A percentile compares a stretch with the other conserved stretches of the same genome.
Conservation (phyloP, 2,888 invertebrate species). For the Lysandra bellargus region DNA sequence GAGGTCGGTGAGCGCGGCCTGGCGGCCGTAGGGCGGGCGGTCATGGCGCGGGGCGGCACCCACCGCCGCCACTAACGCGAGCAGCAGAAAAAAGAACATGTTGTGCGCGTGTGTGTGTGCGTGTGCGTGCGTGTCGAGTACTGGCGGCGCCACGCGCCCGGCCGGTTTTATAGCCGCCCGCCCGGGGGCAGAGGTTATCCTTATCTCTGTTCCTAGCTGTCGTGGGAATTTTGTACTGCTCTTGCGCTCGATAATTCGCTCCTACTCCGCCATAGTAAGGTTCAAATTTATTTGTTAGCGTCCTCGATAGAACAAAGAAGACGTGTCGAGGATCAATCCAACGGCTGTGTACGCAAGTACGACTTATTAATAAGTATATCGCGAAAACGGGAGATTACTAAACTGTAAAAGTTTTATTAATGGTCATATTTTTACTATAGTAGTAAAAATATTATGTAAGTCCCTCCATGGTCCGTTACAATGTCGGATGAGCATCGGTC, state of each 20-base stretch:
- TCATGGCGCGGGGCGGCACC: slow-evolving; percentile 54
- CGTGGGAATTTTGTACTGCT: background rate
- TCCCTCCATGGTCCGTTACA: too few relatives aligned
- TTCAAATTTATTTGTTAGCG: background rate
- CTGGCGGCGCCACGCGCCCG: background rate
- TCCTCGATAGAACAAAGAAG: slow-evolving; percentile 1
- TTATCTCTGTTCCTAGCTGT: background rate
- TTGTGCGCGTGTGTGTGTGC: background rate
- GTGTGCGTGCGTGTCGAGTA: background rate
- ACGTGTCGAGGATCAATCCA: background rate
- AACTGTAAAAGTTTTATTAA: too few relatives aligned
- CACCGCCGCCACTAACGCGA: slow-evolving; percentile 52
- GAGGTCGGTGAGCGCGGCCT: slow-evolving; percentile 27
- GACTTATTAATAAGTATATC: background rate
- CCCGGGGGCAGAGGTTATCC: slow-evolving; percentile 13
- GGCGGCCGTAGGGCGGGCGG: slow-evolving; percentile 36
- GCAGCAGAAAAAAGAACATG: slow-evolving; percentile 53
- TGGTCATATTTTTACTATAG: too few relatives aligned
- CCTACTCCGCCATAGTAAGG: background rate
- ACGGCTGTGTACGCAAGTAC: background rate
- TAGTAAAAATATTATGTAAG: too few relatives aligned
- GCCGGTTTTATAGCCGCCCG: background rate
- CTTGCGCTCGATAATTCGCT: background rate
- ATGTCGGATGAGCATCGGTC: too few relatives aligned
- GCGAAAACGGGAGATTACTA: too few relatives aligned